Evolutionary conservation across 2,113 vertebrate species (phyloP).

Genomic region (Vireo altiloquus): DNA sequence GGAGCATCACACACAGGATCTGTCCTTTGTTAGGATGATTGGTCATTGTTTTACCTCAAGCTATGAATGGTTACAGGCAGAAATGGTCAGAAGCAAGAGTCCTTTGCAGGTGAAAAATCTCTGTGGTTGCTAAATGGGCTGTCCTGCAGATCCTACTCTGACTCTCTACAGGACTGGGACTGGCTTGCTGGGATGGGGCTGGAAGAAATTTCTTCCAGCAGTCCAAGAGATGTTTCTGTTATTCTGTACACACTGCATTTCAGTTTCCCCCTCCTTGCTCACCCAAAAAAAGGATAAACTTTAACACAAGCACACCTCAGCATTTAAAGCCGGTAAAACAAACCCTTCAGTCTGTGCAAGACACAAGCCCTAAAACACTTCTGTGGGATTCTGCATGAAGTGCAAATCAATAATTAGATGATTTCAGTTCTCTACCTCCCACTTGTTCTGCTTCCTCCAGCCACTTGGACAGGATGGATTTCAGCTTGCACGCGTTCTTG

Average conservation of each 20-base stretch:
- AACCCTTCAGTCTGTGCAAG: neutral
- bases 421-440: constrained; percentile 78
- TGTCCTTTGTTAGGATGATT: neutral
- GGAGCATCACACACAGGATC: neutral
- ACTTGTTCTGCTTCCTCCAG: constrained; percentile 96
- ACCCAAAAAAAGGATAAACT: neutral
- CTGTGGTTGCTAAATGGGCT: neutral
- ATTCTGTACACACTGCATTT: neutral
- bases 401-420: neutral
- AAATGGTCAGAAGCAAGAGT: neutral
- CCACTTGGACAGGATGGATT: constrained; percentile 95
- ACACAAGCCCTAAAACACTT: neutral
- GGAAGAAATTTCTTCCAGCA: neutral
- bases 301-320: neutral
- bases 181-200: neutral
- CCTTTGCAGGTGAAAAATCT: neutral
- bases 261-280: neutral
- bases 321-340: neutral
- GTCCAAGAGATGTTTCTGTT: neutral
- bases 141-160: neutral
- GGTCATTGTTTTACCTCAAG: neutral
- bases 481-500: constrained; percentile 96
- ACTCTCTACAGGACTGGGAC: neutral
- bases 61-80: neutral
- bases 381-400: neutral